A percentile compares a stretch with the other conserved stretches of the same genome.
phyloP scores from a whole-genome alignment of 2,888 invertebrate species.

The Myopa testacea region DNA sequence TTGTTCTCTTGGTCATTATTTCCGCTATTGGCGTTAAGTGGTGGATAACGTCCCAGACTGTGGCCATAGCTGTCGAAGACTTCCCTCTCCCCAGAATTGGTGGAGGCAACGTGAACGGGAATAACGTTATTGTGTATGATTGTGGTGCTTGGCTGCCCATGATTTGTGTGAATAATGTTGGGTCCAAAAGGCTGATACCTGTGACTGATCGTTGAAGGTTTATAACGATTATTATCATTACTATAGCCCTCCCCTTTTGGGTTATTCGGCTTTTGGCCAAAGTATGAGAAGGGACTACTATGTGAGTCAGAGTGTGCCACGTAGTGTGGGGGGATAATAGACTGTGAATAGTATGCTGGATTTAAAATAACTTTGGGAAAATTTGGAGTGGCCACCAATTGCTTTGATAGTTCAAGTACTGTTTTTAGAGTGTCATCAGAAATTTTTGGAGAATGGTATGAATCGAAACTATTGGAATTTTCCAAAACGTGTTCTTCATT shows the following conservation, averaged over 20 bases:
- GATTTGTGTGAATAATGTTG: conserved; percentile 46
- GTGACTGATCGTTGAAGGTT: conserved; percentile 36
- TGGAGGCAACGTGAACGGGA: conserved; percentile 59
- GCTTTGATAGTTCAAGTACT: conserved; percentile 66
- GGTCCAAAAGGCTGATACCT: conserved; percentile 44
- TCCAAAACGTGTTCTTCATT: conserved; percentile 46
- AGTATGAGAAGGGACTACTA: conserved; percentile 56
- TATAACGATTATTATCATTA: conserved; percentile 47
- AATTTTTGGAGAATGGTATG: conserved; percentile 60
- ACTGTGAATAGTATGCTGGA: conserved; percentile 58
- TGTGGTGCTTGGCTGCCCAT: conserved; percentile 54
- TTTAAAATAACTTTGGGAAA: conserved; percentile 61
- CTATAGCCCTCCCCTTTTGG: conserved; percentile 35
- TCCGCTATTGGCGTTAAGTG: conserved; percentile 44
- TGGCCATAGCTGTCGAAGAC: conserved; percentile 64
- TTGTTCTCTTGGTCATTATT: conserved; percentile 39
- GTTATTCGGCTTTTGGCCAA: conserved; percentile 29
- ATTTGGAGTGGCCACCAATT: conserved; percentile 67
- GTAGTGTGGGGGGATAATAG: conserved; percentile 64
- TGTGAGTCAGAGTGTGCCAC: conserved; percentile 44
- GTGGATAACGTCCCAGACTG: conserved; percentile 57
- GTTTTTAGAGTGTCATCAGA: conserved; percentile 68
- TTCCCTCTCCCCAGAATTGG: conserved; percentile 58
- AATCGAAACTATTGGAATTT: conserved; percentile 47
- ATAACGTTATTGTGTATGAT: conserved; percentile 67